A percentile compares a stretch with the other conserved stretches of the same genome.
Evolutionary conservation across 2,888 invertebrate genomes (phyloP).

Genomic region (Endotricha flammealis): DNA sequence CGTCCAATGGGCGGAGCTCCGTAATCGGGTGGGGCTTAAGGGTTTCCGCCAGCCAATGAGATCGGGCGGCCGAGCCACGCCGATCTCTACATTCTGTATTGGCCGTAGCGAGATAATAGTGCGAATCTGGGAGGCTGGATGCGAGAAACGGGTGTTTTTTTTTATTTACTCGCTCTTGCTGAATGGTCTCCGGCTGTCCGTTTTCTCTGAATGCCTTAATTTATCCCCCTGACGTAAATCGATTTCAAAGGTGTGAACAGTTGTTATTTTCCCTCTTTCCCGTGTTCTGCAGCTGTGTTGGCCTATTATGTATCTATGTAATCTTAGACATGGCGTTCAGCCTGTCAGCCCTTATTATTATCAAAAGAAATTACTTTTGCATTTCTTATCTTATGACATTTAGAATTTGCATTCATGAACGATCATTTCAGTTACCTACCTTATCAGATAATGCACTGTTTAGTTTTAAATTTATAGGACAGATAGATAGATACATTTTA

Average conservation of each 20-base stretch:
- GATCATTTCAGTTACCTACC: no score
- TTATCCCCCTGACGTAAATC: slow-evolving; percentile 62
- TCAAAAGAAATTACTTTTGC: no score
- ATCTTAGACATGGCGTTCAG: slow-evolving; percentile 8
- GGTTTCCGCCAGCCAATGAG: slow-evolving; percentile 44
- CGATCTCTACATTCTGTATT: slow-evolving; percentile 51
- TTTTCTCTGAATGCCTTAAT: slow-evolving; percentile 58
- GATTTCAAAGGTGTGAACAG: slow-evolving; percentile 62
- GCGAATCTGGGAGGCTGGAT: slow-evolving; percentile 75
- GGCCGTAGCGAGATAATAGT: slow-evolving; percentile 65
- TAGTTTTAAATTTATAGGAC: no score
- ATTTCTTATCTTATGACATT: no score
- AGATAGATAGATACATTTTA: no score
- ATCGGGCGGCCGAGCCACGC: slow-evolving; percentile 13
- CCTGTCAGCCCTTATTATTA: slow-evolving; percentile 10
- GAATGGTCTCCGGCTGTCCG: slow-evolving; percentile 53
- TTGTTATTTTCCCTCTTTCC: slow-evolving; percentile 36
- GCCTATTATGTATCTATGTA: slow-evolving; percentile 10
- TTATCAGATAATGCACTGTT: no score
- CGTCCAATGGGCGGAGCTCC: slow-evolving; percentile 67
- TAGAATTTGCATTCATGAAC: no score
- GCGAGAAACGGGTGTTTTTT: slow-evolving; percentile 50
- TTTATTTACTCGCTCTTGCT: slow-evolving; percentile 54
- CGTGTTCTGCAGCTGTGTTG: slow-evolving; percentile 27
- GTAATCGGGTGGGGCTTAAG: slow-evolving; percentile 68